Base-by-base conservation (phyloP, 2,888 invertebrate species). In the Calameuta pallipes region DNA sequence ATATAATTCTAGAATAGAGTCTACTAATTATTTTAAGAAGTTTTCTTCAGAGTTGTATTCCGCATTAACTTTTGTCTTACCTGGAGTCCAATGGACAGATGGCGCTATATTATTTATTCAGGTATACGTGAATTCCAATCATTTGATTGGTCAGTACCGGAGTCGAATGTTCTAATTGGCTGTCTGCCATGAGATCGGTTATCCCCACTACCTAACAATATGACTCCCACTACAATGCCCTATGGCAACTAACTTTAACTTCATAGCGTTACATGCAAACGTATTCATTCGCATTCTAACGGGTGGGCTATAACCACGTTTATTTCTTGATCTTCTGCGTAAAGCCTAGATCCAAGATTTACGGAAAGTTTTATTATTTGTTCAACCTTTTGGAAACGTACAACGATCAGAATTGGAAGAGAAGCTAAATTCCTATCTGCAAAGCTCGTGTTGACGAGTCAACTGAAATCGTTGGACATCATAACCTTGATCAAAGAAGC, bases 311-410 rank as follows among this genome's bases (percentile, higher is more conserved):
- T 23, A 56, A 56, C 23, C 15, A 41, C 56, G 23, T 56, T 56
- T 56, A 23, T 23, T 56, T 56, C 9, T 56, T 56, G 56, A 85
- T 83, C 30, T 68, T 78, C 4, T 31, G 70, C 56, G 80, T 83
- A 69, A 77, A 74, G 73, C 68, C 34, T 71, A 35, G 75, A 23
- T 69, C 69, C 69, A 56, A 37, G 23, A 70, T 30, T 23, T 30
- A 34, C 69, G 41, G 36, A 74, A 69, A n/a, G 12, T 74, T 73
- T 36, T 76, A 76, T 71, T 76, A 37, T 76, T 76, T 73, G 23
- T 56, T 56, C 56, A 23, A 56, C 1, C 56, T 9, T 56, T 6
- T 56, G 23, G 23, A 2, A 56, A 56, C 23, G 23, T 56, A 56
- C 56, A 56, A 9, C 41, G 15, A 56, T 23, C 56, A 56, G 23